Base-by-base conservation (phyloP, 2,797 vertebrate species). In the Hozukius guyotensis region DNA sequence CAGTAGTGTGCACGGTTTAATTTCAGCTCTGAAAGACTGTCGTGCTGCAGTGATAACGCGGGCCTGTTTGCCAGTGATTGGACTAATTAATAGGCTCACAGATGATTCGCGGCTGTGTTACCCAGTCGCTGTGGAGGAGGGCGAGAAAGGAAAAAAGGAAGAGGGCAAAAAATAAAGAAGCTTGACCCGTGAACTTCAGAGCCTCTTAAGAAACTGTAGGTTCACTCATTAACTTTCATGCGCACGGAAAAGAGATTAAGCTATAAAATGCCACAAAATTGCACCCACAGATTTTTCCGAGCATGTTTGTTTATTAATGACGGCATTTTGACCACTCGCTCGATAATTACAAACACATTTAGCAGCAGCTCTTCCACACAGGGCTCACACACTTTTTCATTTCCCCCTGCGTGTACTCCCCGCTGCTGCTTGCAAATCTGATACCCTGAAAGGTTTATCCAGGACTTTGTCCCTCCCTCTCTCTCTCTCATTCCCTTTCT, bases 21-120 rank as follows among this genome's bases (percentile, higher is more conserved):
- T 94, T 94, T 93, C 92, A 88, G 91, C 89, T 87, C 87, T 90
- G 90, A 90, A 92, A 94, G 91, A 92, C 87, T 91, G 91, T 92
- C 89, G 79, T 81, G 93, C 88, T 72, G 84, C 89, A 87, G 85
- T 86, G 91, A 91, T 93, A 91, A 93, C 80, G 71, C 83, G 20
- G 88, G 86, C 84, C 92, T 93, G 94, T 89, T 94, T 89, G 92
- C 90, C 89, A 82, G 86, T 91, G 93, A 94, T 94, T 93, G 90
- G 92, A 87, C 93, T 94, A 94, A 94, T 94, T 94, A 93, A 94
- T 92, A 90, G 90, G 82, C 86, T 93, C 93, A 86, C 82, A 88
- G 88, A 95, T 92, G 92, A 94, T 93, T 88, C 83, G 42, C 22
- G 64, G 78, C 92, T 81, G 87, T 85, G 87, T 87, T 62, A 82